phyloP scores from a whole-genome alignment of 2,797 vertebrate genomes.

The Gymnoscopelus microlampas region DNA sequence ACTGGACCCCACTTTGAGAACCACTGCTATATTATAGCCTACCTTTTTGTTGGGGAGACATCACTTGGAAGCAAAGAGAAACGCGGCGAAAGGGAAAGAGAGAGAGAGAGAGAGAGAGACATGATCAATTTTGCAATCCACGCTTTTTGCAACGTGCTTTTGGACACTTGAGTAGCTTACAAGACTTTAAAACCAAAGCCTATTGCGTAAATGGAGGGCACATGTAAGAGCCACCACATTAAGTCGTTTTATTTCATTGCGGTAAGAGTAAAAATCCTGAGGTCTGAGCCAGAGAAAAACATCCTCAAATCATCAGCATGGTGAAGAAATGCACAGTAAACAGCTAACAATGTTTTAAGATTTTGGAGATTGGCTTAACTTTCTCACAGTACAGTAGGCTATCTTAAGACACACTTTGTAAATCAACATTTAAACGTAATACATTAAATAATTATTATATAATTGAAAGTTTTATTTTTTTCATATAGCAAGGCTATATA shows the following conservation, averaged over 20 bases:
- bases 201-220: conserved; percentile 56
- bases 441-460: no score
- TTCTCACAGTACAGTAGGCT: neutral
- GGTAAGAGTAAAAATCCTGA: conserved; percentile 47
- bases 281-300: conserved; percentile 34
- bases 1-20: no score
- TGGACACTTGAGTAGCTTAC: conserved; percentile 56
- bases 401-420: neutral
- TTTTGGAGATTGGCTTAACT: conserved; percentile 5
- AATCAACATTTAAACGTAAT: no score
- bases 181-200: conserved; percentile 48
- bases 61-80: conserved; percentile 40
- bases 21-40: conserved; percentile 32
- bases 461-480: no score
- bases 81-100: neutral
- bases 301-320: conserved; percentile 29
- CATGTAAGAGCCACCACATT: conserved; percentile 55
- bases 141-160: conserved; percentile 60
- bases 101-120: conserved; percentile 46
- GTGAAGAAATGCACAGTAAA: conserved; percentile 27
- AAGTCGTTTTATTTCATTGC: conserved; percentile 59
- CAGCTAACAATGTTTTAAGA: conserved; percentile 13
- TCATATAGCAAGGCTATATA: no score
- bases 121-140: conserved; percentile 47
- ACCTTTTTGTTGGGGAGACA: conserved; percentile 65